Conservation (phyloP, 1,140 invertebrate genomes). For the Ctenoplectra terminalis region DNA sequence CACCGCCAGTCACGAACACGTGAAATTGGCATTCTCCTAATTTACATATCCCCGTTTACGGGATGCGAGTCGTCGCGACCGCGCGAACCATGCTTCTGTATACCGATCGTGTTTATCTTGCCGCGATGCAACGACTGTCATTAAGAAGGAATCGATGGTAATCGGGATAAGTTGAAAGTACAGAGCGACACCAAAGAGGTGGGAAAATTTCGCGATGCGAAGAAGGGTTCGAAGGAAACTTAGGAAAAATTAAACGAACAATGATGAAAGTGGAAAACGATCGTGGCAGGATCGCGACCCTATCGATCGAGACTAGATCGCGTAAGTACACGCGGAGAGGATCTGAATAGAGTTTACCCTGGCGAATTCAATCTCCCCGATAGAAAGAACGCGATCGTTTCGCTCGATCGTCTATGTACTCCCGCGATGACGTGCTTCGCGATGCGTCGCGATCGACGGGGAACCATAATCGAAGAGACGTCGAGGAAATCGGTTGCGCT, state of each 20-base stretch:
- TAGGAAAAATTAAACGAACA: not conserved
- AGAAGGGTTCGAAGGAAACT: not conserved
- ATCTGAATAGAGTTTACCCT: slow-evolving; percentile 57
- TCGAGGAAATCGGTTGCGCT: slow-evolving; percentile 16
- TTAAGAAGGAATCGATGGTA: slow-evolving; percentile 4
- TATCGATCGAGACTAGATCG: slow-evolving; percentile 28
- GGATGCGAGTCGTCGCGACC: not conserved
- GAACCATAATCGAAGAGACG: slow-evolving; percentile 26
- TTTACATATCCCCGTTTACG: slow-evolving; percentile 54
- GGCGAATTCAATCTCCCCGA: slow-evolving; percentile 62
- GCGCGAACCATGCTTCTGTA: slow-evolving; percentile 24
- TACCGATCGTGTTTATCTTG: slow-evolving; percentile 28
- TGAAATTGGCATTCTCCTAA: slow-evolving; percentile 54
- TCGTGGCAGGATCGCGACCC: slow-evolving; percentile 2
- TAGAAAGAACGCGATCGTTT: slow-evolving; percentile 60
- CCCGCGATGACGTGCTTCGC: not conserved
- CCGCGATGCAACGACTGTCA: not conserved
- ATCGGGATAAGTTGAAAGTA: not conserved
- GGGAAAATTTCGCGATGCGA: no score
- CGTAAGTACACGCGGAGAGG: not conserved
- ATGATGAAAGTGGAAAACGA: not conserved
- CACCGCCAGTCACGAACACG: slow-evolving; percentile 36
- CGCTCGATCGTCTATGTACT: slow-evolving; percentile 55
- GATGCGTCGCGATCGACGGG: not conserved
- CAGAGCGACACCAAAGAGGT: no score